Base-by-base conservation (phyloP, 1,140 invertebrate genomes). In the Trichonephila clavata region DNA sequence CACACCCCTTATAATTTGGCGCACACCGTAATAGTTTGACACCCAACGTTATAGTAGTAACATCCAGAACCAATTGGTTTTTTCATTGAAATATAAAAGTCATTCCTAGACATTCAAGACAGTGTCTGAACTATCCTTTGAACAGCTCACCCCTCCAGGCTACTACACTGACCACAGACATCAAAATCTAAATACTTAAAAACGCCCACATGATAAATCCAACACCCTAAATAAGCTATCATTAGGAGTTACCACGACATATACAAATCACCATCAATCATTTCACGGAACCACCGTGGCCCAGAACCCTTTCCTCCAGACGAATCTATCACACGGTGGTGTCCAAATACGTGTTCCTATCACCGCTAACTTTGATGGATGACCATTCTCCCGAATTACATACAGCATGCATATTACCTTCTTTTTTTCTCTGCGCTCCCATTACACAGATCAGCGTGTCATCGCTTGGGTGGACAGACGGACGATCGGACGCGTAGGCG, bases 301-400 rank as follows among this genome's bases (percentile, higher is more conserved):
- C 50, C 10, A 13, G 50, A 50, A 50, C 65, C 65, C 65, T 68
- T 68, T 39, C 10, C 50, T 24, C 65, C 65, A 68, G n/a, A 68
- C 65, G 65, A 6, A 68, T 68, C 65, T 27, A 68, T 68, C 65
- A 68, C 65, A 14, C 8, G 8, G 65, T 21, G 65, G n/a, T 68
- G 63, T 68, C 65, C 24, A 68, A 68, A 68, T n/a, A 68, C n/a
- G n/a, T 68, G 65, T 68, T 24, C 65, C 21, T 68, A n/a, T 68
- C 65, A 24, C 65, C 65, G 3, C n/a, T 6, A 13, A 24, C 21
- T 5, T 68, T 68, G 65, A 68, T 68, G 65, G 65, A 68, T 68
- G 65, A 3, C 65, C 65, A 13, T 24, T n/a, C 21, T 20, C 63
- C 65, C 24, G 65, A 68, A 68, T n/a, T 68, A 68, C 65, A 24